Percentiles rank a stretch among this genome's conserved stretches.
Conservation (phyloP, 2,888 invertebrate genomes). For the Galeruca laticollis region DNA sequence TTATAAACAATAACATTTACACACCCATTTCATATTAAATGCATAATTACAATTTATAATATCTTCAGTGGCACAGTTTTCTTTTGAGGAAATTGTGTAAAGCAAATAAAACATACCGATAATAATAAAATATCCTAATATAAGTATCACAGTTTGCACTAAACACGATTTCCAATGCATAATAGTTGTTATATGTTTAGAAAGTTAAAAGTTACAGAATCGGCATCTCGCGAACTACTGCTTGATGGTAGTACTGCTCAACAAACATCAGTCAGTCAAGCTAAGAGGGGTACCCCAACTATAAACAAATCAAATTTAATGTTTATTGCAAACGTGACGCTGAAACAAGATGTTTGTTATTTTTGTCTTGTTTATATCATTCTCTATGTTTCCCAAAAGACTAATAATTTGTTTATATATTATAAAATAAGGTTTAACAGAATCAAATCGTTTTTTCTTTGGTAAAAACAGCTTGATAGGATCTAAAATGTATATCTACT, state of each 20-base stretch:
- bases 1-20: constrained; percentile 8
- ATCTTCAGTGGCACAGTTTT: not conserved
- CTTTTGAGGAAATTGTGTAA: not conserved
- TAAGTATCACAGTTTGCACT: constrained; percentile 60
- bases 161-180: constrained; percentile 53
- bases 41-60: not conserved
- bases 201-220: constrained; percentile 34
- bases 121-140: constrained; percentile 62
- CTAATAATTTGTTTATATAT: no score
- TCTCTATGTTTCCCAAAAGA: no score
- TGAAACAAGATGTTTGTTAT: no score
- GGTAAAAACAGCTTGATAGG: no score
- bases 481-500: no score
- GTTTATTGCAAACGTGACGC: no score
- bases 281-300: constrained; percentile 18
- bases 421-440: no score
- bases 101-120: constrained; percentile 56
- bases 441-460: no score
- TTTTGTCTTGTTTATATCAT: no score
- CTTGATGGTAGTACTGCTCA: constrained; percentile 18
- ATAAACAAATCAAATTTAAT: not conserved
- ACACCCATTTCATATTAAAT: not conserved
- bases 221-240: constrained; percentile 40
- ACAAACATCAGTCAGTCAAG: constrained; percentile 9
- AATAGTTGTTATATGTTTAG: constrained; percentile 36